Conservation (phyloP, 2,888 invertebrate genomes). For the Drosophila pegasa region DNA sequence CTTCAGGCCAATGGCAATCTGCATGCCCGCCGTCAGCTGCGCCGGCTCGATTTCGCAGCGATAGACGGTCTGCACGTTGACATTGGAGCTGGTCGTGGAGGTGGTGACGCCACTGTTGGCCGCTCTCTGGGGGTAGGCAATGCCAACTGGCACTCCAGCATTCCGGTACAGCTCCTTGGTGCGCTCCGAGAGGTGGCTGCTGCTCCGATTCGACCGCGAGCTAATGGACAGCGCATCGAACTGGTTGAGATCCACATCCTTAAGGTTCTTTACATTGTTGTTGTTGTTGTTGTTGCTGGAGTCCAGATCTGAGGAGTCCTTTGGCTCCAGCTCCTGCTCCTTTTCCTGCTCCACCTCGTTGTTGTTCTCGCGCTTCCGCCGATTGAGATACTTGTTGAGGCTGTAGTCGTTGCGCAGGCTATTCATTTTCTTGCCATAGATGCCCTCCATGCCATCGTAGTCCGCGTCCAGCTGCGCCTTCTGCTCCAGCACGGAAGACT, state of each 20-base stretch:
- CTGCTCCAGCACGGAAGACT: conserved; percentile 6
- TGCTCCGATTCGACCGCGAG: conserved; percentile 83
- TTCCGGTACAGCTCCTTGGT: conserved; percentile 84
- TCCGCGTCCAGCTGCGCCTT: conserved; percentile 59
- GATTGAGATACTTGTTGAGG: conserved; percentile 82
- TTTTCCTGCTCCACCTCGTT: conserved; percentile 30
- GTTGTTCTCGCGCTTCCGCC: conserved; percentile 65
- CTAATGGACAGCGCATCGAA: conserved; percentile 83
- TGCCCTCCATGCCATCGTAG: conserved; percentile 73
- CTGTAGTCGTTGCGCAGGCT: conserved; percentile 82
- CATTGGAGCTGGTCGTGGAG: conserved; percentile 51
- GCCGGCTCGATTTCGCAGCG: conserved; percentile 84
- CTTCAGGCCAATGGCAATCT: conserved; percentile 84
- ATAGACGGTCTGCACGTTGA: conserved; percentile 83
- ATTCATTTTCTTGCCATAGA: conserved; percentile 81
- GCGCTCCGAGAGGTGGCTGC: conserved; percentile 83
- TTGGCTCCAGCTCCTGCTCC: conserved; percentile 12
- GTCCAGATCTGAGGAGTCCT: conserved; percentile 47
- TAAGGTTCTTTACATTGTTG: conserved; percentile 60
- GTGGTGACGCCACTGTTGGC: conserved; percentile 56
- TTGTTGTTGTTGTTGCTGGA: conserved; percentile 37
- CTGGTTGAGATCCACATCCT: conserved; percentile 80
- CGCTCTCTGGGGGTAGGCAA: conserved; percentile 82
- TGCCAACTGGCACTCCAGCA: conserved; percentile 83
- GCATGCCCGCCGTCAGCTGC: conserved; percentile 84